Evolutionary conservation across 2,113 vertebrate genomes (phyloP), one percentile per base, ranked within the genome.

Genomic region (Junco hyemalis): DNA sequence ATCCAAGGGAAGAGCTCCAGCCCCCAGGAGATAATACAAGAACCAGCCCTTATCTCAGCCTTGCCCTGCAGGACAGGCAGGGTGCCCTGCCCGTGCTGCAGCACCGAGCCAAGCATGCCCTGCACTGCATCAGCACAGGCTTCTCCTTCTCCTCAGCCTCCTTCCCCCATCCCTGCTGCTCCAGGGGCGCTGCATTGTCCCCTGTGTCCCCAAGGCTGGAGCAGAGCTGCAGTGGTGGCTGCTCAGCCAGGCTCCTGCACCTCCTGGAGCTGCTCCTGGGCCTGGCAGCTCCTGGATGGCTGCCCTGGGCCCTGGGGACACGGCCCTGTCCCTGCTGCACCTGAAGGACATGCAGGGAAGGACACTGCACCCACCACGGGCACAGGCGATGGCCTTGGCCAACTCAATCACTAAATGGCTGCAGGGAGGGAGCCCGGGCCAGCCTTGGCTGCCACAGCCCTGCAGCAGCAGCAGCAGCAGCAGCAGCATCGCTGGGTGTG

Each of bases 381-480:
- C 36, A 11, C n/a, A n/a, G 40, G 91, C 86, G 5, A 3, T 1
- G 71, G 84, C 53, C 93, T 81, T 26, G 92, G 94, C 95, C 95
- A 96, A 88, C 79, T 92, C 94, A 14, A 57, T 64, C 28, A 9
- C 72, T 44, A 63, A 83, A 69, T 77, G 93, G 36, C 1, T 36
- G 28, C 47, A 33, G 57, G 64, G 38, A 2, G 14, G 85, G 6
- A n/a, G 85, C 71, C 5, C 88, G 12, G 82, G 7, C 57, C 85
- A 35, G 79, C 8, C 42, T 90, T 95, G 93, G 94, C 94, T 88
- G 92, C 36, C 87, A 80, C 90, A 85, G 42, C 20, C 28, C 96
- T 86, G 94, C 48, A 50, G 48, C 48, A 50, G 48, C 48, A 48
- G 48, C 45, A 45, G 45, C 47, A 48, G 47, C 47, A 25, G 47